Base-by-base conservation (phyloP, 2,888 invertebrate genomes). In the Drosophila subquinaria region DNA sequence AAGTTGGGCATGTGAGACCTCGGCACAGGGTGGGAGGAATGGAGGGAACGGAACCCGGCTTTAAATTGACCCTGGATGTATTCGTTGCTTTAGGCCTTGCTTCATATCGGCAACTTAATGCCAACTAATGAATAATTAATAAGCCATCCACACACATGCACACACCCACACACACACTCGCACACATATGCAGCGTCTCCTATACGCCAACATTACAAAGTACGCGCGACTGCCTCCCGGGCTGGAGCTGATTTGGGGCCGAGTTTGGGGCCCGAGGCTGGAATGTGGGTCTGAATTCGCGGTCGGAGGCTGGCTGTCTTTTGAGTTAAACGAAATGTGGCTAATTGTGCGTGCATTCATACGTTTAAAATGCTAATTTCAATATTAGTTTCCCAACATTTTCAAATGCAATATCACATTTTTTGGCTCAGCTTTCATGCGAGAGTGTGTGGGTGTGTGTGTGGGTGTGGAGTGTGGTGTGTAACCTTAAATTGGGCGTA, bases 121-220 rank as follows among this genome's bases (percentile, higher is more conserved):
- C 88, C 73, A 89, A 89, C 88, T 89, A 90, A 89, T 90, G 90
- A 89, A 90, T 89, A 90, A 89, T 90, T 89, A 90, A 89, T 90
- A 87, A 90, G 90, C 83, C 72, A 67, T 64, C 73, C 73, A 73
- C 59, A 73, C 62, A 33, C 51, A 65, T 53, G 38, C 40, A 57
- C 51, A 61, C 43, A 47, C 45, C 36, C 61, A 23, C 33, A 52
- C 35, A 42, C 35, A 47, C 15, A n/a, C n/a, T n/a, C n/a, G n/a
- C n/a, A n/a, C n/a, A 42, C 38, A 20, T 5, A n/a, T n/a, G 3
- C 8, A 6, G 5, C n/a, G 11, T n/a, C 27, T 15, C 42, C 20
- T n/a, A 43, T 33, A 17, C 33, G 35, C 35, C 43, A 8, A 40
- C 57, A 63, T 69, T 61, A 56, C 50, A 70, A 60, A 63, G 66